phyloP scores from a whole-genome alignment of 2,888 invertebrate genomes.

The Eupithecia subumbrata region DNA sequence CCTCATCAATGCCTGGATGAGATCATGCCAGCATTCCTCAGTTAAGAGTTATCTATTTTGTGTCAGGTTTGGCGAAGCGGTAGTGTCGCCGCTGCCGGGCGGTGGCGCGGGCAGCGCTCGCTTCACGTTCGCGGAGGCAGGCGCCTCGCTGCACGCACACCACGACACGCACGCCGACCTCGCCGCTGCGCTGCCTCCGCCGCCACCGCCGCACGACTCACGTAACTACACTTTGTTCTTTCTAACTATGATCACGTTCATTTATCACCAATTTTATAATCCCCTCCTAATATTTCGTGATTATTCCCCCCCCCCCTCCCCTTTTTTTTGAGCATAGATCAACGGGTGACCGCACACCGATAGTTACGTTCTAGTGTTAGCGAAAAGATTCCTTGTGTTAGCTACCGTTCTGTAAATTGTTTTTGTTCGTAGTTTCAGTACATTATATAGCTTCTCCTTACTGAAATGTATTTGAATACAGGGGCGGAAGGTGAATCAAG shows the following conservation, averaged over 20 bases:
- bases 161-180: slow-evolving; percentile 91
- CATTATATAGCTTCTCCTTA: neutral
- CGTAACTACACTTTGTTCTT: slow-evolving; percentile 43
- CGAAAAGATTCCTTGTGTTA: neutral
- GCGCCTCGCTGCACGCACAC: slow-evolving; percentile 83
- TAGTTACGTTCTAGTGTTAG: neutral
- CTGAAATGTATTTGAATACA: slow-evolving; percentile 34
- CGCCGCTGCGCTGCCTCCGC: slow-evolving; percentile 77
- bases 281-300: too few relatives aligned
- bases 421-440: neutral
- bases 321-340: too few relatives aligned
- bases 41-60: neutral
- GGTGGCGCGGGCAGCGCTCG: slow-evolving; percentile 62
- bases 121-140: slow-evolving; percentile 87
- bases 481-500: slow-evolving; percentile 68
- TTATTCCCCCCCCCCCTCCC: too few relatives aligned
- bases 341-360: too few relatives aligned
- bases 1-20: neutral
- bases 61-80: slow-evolving; percentile 91
- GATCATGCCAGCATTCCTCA: too few relatives aligned
- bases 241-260: neutral
- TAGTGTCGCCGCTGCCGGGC: slow-evolving; percentile 91
- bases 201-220: slow-evolving; percentile 44
- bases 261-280: too few relatives aligned
- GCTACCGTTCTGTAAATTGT: neutral